Percentiles rank a stretch among this genome's conserved stretches.
Evolutionary conservation across 2,797 vertebrate genomes (phyloP).

Genomic region (Malurus splendens): DNA sequence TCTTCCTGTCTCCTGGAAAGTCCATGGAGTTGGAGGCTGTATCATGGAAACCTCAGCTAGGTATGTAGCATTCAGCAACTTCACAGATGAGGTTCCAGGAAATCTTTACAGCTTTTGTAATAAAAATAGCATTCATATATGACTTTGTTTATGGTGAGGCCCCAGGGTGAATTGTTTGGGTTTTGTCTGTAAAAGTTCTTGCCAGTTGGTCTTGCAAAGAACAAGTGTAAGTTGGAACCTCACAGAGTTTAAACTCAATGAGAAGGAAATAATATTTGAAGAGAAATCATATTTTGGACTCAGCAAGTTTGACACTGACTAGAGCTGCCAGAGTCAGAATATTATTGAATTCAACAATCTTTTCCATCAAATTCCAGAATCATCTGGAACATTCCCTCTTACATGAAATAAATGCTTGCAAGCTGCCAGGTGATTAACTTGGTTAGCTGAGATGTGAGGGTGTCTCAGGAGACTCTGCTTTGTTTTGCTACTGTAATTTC

Average conservation of each 20-base stretch:
- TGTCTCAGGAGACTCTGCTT: constrained; percentile 42
- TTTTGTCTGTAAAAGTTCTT: constrained; percentile 9
- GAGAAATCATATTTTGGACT: constrained; percentile 28
- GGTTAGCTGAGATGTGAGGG: constrained; percentile 42
- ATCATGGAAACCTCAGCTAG: constrained; percentile 5
- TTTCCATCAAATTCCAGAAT: constrained; percentile 54
- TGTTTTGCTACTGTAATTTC: constrained; percentile 68
- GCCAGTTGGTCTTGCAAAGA: constrained; percentile 11
- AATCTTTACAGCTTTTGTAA: constrained; percentile 34
- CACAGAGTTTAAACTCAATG: not conserved
- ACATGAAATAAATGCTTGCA: not conserved
- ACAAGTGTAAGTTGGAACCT: constrained; percentile 7
- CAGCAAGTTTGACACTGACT: not conserved
- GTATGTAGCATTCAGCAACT: constrained; percentile 2
- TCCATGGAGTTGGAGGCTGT: not conserved
- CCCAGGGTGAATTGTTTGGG: not conserved
- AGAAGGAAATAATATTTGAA: constrained; percentile 34
- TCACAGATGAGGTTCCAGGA: constrained; percentile 51
- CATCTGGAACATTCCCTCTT: constrained; percentile 34
- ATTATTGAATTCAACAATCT: constrained; percentile 13
- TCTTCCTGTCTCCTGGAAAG: constrained; percentile 18
- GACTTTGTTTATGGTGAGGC: constrained; percentile 37
- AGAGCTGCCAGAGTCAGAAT: constrained; percentile 36
- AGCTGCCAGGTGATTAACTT: constrained; percentile 60
- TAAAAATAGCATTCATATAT: constrained; percentile 45